Conservation (phyloP, 2,113 vertebrate species). For the Hypocryptadius cinnamomeus region DNA sequence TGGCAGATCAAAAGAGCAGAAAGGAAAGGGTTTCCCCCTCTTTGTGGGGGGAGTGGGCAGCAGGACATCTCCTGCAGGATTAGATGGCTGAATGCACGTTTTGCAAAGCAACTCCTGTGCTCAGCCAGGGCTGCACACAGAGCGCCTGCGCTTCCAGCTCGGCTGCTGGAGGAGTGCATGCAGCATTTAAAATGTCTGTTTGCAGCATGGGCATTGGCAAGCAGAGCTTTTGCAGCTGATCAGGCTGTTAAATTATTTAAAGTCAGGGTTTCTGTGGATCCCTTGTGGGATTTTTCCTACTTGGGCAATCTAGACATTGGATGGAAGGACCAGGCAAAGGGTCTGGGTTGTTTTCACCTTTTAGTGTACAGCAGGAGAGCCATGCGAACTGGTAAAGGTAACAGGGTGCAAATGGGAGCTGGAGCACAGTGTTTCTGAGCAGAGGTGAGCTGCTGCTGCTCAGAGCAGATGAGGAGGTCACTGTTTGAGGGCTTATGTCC, state of each 20-base stretch:
- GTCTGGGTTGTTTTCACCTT: neutral
- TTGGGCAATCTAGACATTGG: neutral
- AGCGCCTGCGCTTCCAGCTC: accelerated
- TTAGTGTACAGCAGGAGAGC: neutral
- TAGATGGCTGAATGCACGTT: neutral
- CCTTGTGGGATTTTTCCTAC: neutral
- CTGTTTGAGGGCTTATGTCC: neutral
- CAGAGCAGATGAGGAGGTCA: neutral
- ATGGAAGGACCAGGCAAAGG: neutral
- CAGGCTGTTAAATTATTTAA: neutral
- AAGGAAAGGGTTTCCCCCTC: neutral
- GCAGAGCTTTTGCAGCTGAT: neutral
- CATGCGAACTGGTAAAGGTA: neutral
- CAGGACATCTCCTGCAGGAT: neutral
- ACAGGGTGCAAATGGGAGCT: neutral
- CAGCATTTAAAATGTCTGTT: neutral
- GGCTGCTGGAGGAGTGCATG: neutral
- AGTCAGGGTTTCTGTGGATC: neutral
- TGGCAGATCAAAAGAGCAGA: conserved; percentile 20
- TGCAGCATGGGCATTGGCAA: neutral
- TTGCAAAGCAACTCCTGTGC: accelerated
- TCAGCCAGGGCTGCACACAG: accelerated
- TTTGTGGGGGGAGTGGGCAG: neutral
- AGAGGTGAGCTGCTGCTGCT: neutral
- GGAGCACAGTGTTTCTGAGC: neutral